Conservation (phyloP, 2,888 invertebrate genomes). For the Aplocera efformata region DNA sequence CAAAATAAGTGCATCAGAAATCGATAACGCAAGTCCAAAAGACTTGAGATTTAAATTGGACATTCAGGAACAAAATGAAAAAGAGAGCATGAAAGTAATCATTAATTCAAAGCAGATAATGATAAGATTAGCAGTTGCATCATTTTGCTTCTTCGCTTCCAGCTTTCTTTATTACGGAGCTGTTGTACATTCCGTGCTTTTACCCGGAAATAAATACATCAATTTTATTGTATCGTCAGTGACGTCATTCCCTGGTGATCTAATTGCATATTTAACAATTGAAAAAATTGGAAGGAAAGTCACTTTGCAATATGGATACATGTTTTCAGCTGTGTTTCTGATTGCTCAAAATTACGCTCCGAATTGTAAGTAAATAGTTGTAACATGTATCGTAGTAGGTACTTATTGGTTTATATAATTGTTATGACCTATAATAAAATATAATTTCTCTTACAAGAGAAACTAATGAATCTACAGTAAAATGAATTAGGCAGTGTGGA, state of each 20-base stretch:
- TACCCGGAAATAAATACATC: constrained; percentile 63
- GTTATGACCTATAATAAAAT: too few relatives aligned
- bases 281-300: constrained; percentile 55
- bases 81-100: constrained; percentile 52
- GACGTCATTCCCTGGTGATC: constrained; percentile 61
- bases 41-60: constrained; percentile 51
- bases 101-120: constrained; percentile 57
- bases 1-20: constrained; percentile 42
- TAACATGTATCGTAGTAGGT: too few relatives aligned
- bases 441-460: too few relatives aligned
- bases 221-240: constrained; percentile 57
- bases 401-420: too few relatives aligned
- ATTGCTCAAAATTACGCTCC: constrained; percentile 53
- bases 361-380: constrained; percentile 59
- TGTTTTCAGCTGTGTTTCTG: constrained; percentile 48
- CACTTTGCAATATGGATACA: constrained; percentile 53
- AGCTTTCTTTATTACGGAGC: constrained; percentile 63
- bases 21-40: constrained; percentile 44
- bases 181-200: constrained; percentile 51
- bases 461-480: too few relatives aligned
- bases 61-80: constrained; percentile 49
- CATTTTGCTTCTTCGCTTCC: constrained; percentile 58
- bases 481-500: too few relatives aligned
- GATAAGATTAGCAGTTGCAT: constrained; percentile 49
- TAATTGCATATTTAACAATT: constrained; percentile 52